Conservation (phyloP, 30 jellyfish, hydroid and myxozoan genomes). For the Cassiopea xamachana region DNA sequence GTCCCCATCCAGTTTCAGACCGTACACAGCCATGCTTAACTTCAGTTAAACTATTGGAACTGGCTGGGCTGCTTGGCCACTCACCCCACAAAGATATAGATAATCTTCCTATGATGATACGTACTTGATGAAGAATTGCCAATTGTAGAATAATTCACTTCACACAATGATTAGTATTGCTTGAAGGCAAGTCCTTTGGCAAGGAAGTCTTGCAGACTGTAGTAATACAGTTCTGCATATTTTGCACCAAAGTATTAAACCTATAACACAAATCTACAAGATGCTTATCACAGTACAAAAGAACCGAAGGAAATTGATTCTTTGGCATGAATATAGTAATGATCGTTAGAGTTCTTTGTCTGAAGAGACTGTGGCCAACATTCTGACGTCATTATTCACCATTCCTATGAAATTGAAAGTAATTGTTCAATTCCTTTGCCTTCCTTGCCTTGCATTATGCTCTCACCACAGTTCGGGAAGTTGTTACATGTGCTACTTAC, state of each 20-base stretch:
- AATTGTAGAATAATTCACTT: not conserved
- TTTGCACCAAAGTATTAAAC: not conserved
- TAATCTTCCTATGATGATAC: too few relatives aligned
- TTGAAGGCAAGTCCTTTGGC: not conserved
- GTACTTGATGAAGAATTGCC: not conserved
- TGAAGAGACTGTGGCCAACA: constrained; percentile 2
- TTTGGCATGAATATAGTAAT: not conserved
- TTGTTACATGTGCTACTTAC: not conserved
- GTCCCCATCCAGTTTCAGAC: too few relatives aligned
- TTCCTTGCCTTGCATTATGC: not conserved
- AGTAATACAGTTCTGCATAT: not conserved
- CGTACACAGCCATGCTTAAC: too few relatives aligned
- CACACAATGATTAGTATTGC: not conserved
- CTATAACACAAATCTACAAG: not conserved
- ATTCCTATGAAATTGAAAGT: not conserved
- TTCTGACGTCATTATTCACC: constrained; percentile 2
- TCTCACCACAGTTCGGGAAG: not conserved
- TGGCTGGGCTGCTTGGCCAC: too few relatives aligned
- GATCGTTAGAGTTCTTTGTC: not conserved
- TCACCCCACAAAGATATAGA: too few relatives aligned
- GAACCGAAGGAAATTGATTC: constrained; percentile 6
- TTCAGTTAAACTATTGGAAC: too few relatives aligned
- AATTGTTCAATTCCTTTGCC: not conserved
- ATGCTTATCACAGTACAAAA: not conserved
- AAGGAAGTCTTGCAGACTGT: constrained; percentile 4